Percentiles rank a stretch among this genome's conserved stretches.
Evolutionary conservation across 2,888 invertebrate genomes (phyloP).

Genomic region (Leptogaster cylindrica): DNA sequence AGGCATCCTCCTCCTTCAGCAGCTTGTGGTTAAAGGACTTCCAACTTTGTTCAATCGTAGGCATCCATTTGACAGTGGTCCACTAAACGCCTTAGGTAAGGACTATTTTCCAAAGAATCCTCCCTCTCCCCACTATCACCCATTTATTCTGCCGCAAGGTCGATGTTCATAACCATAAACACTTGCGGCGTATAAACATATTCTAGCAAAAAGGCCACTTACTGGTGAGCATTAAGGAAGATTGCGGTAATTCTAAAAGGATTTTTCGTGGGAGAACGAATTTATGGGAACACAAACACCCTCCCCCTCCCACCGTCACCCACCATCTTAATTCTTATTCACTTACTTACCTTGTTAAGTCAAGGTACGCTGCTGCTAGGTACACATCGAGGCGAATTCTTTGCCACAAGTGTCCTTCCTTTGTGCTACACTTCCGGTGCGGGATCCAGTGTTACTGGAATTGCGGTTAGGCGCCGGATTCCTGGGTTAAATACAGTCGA

Average conservation of each 20-base stretch:
- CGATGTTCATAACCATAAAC: constrained; percentile 35
- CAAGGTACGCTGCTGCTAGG: constrained; percentile 3
- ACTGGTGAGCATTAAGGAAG: constrained; percentile 27
- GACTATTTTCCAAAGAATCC: constrained; percentile 13
- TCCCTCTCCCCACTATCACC: neutral
- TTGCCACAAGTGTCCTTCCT: constrained; percentile 17
- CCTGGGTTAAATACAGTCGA: constrained; percentile 15
- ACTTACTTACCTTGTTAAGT: constrained; percentile 25
- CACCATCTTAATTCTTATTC: constrained; percentile 35
- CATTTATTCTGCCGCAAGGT: constrained; percentile 2
- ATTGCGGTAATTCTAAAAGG: constrained; percentile 37
- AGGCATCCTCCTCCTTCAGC: neutral
- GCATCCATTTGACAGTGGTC: neutral
- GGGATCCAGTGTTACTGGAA: neutral
- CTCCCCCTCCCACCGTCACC: too few species aligned
- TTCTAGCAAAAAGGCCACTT: constrained; percentile 30
- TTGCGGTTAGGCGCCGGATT: neutral
- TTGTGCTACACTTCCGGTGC: neutral
- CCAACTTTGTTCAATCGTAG: neutral
- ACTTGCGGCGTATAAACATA: constrained; percentile 37
- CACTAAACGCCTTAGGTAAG: constrained; percentile 16
- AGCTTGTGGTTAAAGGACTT: too few species aligned
- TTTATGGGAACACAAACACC: constrained; percentile 17
- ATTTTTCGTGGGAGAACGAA: constrained; percentile 22
- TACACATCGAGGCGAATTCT: neutral